A percentile compares a stretch with the other conserved stretches of the same genome.
phyloP scores from a whole-genome alignment of 2,113 vertebrate genomes.

The Serilophus lunatus region DNA sequence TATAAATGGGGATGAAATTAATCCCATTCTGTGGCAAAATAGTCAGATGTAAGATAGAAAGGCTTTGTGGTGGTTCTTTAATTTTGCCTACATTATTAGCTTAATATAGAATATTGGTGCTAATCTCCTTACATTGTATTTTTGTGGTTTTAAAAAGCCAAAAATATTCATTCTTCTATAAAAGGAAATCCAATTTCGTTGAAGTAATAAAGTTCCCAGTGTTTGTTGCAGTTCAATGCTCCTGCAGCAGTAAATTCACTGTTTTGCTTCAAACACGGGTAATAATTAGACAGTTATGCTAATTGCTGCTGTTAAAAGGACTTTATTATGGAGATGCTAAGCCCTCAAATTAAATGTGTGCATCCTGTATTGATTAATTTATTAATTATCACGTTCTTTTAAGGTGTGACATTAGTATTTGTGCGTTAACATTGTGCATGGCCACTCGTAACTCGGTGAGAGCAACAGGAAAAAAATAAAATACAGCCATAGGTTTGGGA shows the following conservation, averaged over 20 bases:
- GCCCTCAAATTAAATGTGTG: neutral
- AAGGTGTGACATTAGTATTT: neutral
- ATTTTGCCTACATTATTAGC: neutral
- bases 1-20: neutral
- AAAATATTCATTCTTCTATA: neutral
- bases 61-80: neutral
- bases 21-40: neutral
- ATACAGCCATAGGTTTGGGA: rapidly evolving
- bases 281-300: neutral
- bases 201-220: neutral
- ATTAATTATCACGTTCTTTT: neutral
- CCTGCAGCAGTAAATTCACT: neutral
- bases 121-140: neutral
- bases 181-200: neutral
- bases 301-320: neutral
- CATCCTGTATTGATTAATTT: neutral
- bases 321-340: neutral
- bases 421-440: neutral
- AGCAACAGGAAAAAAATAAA: neutral
- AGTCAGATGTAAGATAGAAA: neutral
- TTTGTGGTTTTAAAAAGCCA: neutral
- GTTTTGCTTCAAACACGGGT: rapidly evolving
- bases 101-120: neutral
- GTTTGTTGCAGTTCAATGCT: neutral
- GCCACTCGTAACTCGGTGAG: neutral